These are phyloP conservation scores for Bungarus multicinctus DNA, from an alignment of 2,113 vertebrate genomes.

Conservation along the genomic window DNA sequence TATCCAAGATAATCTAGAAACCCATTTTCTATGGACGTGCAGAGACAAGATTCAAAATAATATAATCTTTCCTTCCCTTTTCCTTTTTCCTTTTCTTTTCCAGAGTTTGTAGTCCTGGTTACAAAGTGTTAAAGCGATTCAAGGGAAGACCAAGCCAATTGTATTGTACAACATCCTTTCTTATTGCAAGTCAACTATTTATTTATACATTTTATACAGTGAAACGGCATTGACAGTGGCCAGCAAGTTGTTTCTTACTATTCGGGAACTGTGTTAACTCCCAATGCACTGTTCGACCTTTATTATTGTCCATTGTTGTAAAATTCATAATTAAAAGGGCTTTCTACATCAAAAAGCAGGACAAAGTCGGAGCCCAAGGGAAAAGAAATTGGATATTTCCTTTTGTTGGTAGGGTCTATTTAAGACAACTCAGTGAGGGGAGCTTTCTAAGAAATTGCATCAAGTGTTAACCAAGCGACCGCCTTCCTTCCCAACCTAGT, in stretches of 20 bases:
- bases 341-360: not conserved
- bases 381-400: slow-evolving; percentile 3
- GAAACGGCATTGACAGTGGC: slow-evolving; percentile 28
- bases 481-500: not conserved
- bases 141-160: slow-evolving; percentile 31
- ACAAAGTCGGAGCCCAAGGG: slow-evolving; percentile 19
- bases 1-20: not conserved
- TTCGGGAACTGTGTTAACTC: slow-evolving; percentile 21
- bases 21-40: not conserved
- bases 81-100: slow-evolving; percentile 28
- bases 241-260: slow-evolving; percentile 18
- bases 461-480: slow-evolving; percentile 5
- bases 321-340: slow-evolving; percentile 5
- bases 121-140: slow-evolving; percentile 66
- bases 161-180: slow-evolving; percentile 23
- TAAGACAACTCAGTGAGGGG: slow-evolving; percentile 7
- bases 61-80: not conserved
- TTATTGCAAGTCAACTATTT: slow-evolving; percentile 27
- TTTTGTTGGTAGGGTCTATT: not conserved
- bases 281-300: not conserved
- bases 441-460: slow-evolving; percentile 16
- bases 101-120: slow-evolving; percentile 77
- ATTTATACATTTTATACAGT: slow-evolving; percentile 39
- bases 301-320: rapidly evolving
- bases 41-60: not conserved